These are phyloP conservation scores for Argyresthia albistria DNA, from an alignment of 2,888 invertebrate species.

Conservation along the genomic window DNA sequence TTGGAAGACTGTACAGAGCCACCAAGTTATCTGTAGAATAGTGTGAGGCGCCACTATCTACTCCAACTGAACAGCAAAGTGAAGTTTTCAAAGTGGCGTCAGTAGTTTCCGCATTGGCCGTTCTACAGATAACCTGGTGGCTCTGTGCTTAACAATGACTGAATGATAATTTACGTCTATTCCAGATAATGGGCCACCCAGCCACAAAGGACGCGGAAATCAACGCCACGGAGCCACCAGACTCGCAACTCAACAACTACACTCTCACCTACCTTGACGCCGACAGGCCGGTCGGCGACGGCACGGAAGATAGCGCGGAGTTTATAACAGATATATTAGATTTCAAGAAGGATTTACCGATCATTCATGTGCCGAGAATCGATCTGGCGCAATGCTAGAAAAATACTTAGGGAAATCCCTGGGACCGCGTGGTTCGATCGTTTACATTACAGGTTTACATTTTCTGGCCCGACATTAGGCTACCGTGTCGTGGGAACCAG, in stretches of 20 bases:
- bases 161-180: neutral
- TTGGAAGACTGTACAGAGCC: too few relatives aligned
- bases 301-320: slow-evolving; percentile 25
- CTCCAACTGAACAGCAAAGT: too few relatives aligned
- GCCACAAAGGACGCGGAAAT: slow-evolving; percentile 14
- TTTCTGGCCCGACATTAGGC: too few relatives aligned
- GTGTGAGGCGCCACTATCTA: too few relatives aligned
- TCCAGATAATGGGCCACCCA: slow-evolving; percentile 49
- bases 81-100: too few relatives aligned
- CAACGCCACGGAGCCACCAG: slow-evolving; percentile 12
- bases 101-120: too few relatives aligned
- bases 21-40: too few relatives aligned
- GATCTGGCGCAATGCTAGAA: slow-evolving; percentile 38
- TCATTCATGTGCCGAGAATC: slow-evolving; percentile 31
- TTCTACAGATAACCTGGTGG: too few relatives aligned
- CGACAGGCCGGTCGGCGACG: slow-evolving; percentile 28
- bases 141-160: neutral
- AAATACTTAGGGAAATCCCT: too few relatives aligned
- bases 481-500: too few relatives aligned
- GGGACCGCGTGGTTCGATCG: too few relatives aligned
- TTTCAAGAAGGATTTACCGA: slow-evolving; percentile 32
- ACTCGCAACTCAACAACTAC: slow-evolving; percentile 14
- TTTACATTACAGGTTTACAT: too few relatives aligned
- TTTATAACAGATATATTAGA: slow-evolving; percentile 36
- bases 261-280: slow-evolving; percentile 31